Evolutionary conservation across 2,888 invertebrate species (phyloP).

Genomic region (Heterodera filipjevi): DNA sequence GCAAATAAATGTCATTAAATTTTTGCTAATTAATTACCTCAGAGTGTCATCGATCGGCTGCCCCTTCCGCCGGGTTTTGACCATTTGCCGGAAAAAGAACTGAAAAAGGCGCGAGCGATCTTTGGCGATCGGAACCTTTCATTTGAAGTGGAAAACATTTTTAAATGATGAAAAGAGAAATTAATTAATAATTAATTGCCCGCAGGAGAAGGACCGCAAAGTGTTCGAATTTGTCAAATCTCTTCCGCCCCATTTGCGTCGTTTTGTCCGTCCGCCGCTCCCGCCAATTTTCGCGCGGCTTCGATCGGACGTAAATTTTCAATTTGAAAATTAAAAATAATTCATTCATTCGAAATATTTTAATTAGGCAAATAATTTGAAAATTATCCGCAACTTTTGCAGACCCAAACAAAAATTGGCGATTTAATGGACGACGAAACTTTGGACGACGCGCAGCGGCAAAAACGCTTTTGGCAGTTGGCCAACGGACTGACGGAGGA

Average conservation of each 20-base stretch:
- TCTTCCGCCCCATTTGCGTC: slow-evolving; percentile 38
- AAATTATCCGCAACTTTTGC: too few species aligned
- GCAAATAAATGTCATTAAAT: not conserved
- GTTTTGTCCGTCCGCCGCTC: slow-evolving; percentile 32
- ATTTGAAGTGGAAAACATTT: slow-evolving; percentile 4
- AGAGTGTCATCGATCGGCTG: slow-evolving; percentile 42
- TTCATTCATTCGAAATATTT: too few species aligned
- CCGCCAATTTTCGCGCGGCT: slow-evolving; percentile 33
- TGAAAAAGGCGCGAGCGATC: slow-evolving; percentile 35
- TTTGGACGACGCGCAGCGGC: slow-evolving; percentile 27
- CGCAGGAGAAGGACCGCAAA: slow-evolving; percentile 37
- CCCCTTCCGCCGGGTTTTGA: slow-evolving; percentile 46
- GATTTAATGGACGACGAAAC: slow-evolving; percentile 36
- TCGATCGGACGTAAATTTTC: slow-evolving; percentile 33
- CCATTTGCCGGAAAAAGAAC: slow-evolving; percentile 36
- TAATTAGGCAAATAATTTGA: too few species aligned
- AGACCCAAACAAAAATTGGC: slow-evolving; percentile 40
- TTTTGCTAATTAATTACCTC: not conserved
- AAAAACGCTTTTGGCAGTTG: slow-evolving; percentile 30
- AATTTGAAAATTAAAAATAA: slow-evolving; percentile 4
- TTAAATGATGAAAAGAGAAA: too few species aligned
- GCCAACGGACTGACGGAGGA: slow-evolving; percentile 28
- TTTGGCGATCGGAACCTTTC: slow-evolving; percentile 36
- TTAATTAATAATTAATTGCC: not conserved
- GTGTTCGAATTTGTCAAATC: slow-evolving; percentile 34